Conservation (phyloP, 2,113 vertebrate species). For the Phylloscopus trochiloides region DNA sequence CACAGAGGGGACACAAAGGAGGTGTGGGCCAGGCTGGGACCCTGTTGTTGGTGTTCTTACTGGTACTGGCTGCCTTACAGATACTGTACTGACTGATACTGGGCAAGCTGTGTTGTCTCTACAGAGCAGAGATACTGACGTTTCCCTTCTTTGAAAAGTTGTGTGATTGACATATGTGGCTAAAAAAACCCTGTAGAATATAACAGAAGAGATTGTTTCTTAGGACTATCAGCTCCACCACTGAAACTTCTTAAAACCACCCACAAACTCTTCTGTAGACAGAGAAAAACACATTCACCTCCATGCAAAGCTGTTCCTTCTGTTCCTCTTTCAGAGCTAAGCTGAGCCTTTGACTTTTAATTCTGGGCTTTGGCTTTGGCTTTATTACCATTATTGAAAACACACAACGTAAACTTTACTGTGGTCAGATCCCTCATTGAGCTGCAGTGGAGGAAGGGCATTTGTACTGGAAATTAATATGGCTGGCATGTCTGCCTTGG, state of each 20-base stretch:
- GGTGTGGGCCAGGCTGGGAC: accelerated
- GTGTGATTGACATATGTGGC: neutral
- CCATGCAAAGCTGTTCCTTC: neutral
- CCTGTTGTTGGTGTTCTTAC: neutral
- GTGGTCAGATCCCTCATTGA: neutral
- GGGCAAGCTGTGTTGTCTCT: neutral
- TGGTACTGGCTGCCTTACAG: neutral
- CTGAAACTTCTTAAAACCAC: conserved; percentile 33
- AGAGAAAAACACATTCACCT: neutral
- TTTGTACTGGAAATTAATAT: conserved; percentile 27
- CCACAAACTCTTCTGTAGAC: neutral
- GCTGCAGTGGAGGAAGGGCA: neutral
- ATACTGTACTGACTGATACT: neutral
- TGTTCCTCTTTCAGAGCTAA: neutral
- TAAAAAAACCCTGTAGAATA: neutral
- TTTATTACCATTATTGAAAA: neutral
- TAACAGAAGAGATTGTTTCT: neutral
- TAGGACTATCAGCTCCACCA: neutral
- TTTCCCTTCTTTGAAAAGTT: neutral
- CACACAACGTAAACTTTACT: neutral
- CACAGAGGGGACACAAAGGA: neutral
- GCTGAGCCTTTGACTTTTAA: neutral
- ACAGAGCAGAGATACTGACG: neutral
- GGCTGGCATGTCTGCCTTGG: neutral
- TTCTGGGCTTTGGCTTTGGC: neutral